Percentiles rank a stretch among this genome's conserved stretches.
phyloP scores from a whole-genome alignment of 2,888 invertebrate species.

The Aricia artaxerxes region DNA sequence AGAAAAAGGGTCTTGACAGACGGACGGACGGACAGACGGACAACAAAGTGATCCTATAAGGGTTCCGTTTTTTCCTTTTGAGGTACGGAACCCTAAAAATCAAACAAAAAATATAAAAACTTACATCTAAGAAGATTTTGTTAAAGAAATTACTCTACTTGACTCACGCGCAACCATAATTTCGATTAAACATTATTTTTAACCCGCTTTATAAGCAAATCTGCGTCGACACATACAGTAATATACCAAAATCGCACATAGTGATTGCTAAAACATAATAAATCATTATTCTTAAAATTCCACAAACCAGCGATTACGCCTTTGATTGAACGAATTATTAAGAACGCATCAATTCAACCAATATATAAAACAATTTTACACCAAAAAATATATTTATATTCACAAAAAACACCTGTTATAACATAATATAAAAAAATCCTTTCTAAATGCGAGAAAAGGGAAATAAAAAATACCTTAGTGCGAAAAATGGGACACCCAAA shows the following conservation, averaged over 20 bases:
- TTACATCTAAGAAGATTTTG: neutral
- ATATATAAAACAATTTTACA: neutral
- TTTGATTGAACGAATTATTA: neutral
- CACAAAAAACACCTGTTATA: too few relatives aligned
- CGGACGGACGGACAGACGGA: too few relatives aligned
- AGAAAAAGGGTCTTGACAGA: too few relatives aligned
- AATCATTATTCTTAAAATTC: neutral
- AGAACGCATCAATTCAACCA: neutral
- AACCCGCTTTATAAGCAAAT: neutral
- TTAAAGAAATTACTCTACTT: neutral
- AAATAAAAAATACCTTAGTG: too few relatives aligned
- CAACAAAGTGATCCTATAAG: too few relatives aligned
- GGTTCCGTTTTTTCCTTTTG: too few relatives aligned
- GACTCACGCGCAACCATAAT: neutral
- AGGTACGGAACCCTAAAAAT: too few relatives aligned
- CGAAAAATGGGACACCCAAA: neutral
- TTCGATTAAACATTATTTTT: neutral
- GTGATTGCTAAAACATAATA: neutral
- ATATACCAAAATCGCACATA: neutral
- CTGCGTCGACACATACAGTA: neutral
- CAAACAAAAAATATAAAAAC: neutral
- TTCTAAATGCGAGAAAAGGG: too few relatives aligned
- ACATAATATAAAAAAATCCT: too few relatives aligned
- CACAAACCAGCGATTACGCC: neutral
- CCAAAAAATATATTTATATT: too few relatives aligned